Evolutionary conservation across 2,797 vertebrate genomes (phyloP).

Genomic region (Dicrostonyx torquatus): DNA sequence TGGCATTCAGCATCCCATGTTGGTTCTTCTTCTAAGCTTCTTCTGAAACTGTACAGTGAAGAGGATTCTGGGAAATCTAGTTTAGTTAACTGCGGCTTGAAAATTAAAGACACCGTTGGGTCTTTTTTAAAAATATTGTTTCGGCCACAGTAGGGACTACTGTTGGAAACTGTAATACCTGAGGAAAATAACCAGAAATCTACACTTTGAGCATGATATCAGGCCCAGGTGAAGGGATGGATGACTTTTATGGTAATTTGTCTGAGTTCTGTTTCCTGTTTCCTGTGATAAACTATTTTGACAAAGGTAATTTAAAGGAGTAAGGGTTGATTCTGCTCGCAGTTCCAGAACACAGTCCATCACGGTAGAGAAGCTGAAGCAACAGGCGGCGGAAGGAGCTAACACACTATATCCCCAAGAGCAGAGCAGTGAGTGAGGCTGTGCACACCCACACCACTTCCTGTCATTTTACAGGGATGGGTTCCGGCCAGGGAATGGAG

Average conservation of each 20-base stretch:
- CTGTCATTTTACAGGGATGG: background rate
- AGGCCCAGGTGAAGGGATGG: background rate
- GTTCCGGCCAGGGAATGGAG: background rate
- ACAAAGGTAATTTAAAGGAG: background rate
- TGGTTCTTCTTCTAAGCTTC: background rate
- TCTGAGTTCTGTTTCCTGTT: background rate
- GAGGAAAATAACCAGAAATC: background rate
- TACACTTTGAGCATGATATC: background rate
- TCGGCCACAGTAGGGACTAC: background rate
- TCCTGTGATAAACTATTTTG: background rate
- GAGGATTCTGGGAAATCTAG: constrained; percentile 20
- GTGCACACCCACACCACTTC: background rate
- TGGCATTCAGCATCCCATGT: background rate
- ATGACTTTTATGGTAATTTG: background rate
- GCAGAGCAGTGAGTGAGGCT: background rate
- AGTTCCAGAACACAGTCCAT: background rate
- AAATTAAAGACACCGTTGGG: background rate
- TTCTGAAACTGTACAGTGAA: background rate
- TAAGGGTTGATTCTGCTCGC: background rate
- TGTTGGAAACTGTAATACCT: background rate
- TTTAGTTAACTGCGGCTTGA: background rate
- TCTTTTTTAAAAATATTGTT: background rate
- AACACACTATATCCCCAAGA: background rate
- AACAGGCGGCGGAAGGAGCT: background rate
- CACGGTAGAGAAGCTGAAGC: too few species aligned